Evolutionary conservation across 2,888 invertebrate genomes (phyloP), one percentile per base, ranked within the genome.

Genomic region (Lithophane leautieri): DNA sequence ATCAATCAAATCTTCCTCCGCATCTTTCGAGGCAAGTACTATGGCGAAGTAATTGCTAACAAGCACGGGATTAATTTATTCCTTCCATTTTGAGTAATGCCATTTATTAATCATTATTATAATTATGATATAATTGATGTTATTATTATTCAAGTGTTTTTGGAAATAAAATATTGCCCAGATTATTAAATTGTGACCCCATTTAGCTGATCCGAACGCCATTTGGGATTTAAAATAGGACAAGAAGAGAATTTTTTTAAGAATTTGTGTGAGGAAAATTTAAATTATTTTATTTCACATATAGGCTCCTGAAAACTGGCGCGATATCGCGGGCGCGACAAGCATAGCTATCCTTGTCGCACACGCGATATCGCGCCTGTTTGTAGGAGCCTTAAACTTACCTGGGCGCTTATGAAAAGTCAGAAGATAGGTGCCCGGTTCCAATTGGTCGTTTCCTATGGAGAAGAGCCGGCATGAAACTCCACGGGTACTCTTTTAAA

Each of bases 61-160:
- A 87, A 86, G 86, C 66, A 72, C 44, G 58, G 79, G 62, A 87
- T 86, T 86, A 86, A 86, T 86, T 84, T 77, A 87, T 86, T 73
- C 76, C 79, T 87, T 79, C 79, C 79, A 63, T 76, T 86, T 70
- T 76, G 62, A 70, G 73, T 54, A 22, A 60, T 22, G 56, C 58
- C 62, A 78, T 79, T 80, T 70, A 86, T 82, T 74, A 79, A 34
- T 34, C 34, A 34, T 34, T 34, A 34, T 34, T 70, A 54, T 72
- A 47, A 77, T 87, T 80, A 78, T 77, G 73, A 70, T 25, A 67
- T 79, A 82, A 84, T 84, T 75, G 28, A 82, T 79, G 76, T 34
- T 66, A 60, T 66, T 69, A 58, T 66, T 70, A 34, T 50, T 72
- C 34, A 34, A 71, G 47, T 40, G n/a, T 66, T 65, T 66, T 28